Conservation (phyloP, 2,888 invertebrate genomes). For the Venusia cambrica region DNA sequence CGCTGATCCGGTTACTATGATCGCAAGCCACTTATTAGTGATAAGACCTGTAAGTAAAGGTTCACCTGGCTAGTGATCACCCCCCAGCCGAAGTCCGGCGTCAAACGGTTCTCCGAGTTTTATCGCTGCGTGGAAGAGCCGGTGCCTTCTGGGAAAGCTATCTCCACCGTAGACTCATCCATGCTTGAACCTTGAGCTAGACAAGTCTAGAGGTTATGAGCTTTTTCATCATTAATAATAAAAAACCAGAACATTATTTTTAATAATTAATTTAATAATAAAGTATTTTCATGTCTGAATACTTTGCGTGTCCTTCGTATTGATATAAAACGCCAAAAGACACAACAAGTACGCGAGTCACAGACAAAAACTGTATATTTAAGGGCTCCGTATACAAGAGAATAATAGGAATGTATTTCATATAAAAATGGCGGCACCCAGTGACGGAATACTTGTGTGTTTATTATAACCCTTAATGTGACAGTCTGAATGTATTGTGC, state of each 20-base stretch:
- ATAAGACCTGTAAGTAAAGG: no score
- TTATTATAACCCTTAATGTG: constrained; percentile 66
- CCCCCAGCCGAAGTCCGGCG: no score
- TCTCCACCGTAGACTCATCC: no score
- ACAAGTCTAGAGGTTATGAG: no score
- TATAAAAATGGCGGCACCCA: constrained; percentile 45
- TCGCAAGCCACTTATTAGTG: no score
- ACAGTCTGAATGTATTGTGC: constrained; percentile 60
- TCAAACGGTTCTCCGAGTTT: no score
- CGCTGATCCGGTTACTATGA: no score
- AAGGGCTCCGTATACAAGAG: constrained; percentile 26
- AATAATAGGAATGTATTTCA: constrained; percentile 31
- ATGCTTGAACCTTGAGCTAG: no score
- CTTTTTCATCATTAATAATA: no score
- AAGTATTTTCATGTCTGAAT: constrained; percentile 30
- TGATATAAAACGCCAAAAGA: constrained; percentile 34
- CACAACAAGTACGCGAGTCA: constrained; percentile 34
- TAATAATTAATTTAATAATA: not conserved
- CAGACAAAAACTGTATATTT: constrained; percentile 33
- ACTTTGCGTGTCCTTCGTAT: constrained; percentile 30
- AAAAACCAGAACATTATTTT: not conserved
- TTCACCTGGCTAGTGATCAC: no score
- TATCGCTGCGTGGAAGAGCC: no score
- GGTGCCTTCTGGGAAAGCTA: no score
- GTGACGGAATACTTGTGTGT: constrained; percentile 59